Evolutionary conservation across 1,140 invertebrate genomes (phyloP), one percentile per base, ranked within the genome.

Genomic region (Dendroctonus valens): DNA sequence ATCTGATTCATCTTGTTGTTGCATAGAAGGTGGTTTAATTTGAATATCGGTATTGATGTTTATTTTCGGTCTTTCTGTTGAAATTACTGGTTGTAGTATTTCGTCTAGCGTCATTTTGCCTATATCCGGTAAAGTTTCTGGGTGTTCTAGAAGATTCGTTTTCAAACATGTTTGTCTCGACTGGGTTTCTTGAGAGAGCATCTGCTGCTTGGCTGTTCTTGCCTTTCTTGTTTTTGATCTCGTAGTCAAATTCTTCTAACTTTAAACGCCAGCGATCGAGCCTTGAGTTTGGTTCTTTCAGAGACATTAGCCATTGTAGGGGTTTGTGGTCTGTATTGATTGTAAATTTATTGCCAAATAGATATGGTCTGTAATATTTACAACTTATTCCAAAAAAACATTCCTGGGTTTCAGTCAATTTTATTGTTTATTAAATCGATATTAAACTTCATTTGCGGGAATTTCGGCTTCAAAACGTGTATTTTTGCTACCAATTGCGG

Each of bases 281-380:
- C 44, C 78, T 54, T 41, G 75, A 78, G 6, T 64, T 73, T 5
- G 78, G 76, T 58, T 83, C 77, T 65, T 80, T 82, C 0, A 80
- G 72, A 80, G 72, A 75, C 6, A 75, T 71, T 2, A 83, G 60
- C 76, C 78, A 83, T 26, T 64, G 69, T 26, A 84, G 65, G 0
- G 79, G 76, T 68, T 74, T 72, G 64, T 84, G 67, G 41, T 71
- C 71, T 11, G 70, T 70, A 0, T 66, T 7, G 2, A 76, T 71
- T 46, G 50, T 68, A 59, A 79, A 78, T 66, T 74, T 73, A 49
- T 41, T 66, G 37, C 76, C 76, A 48, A 74, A 69, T 14, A 78
- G 41, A 68, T 78, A 77, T 7, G 73, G 75, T 38, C 75, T 46
- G 53, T 81, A 82, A 62, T 80, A 70, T 62, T 79, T 75, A 7